Evolutionary conservation across 2,797 vertebrate genomes (phyloP), one percentile per base, ranked within the genome.

Genomic region (Malacoraja senta): DNA sequence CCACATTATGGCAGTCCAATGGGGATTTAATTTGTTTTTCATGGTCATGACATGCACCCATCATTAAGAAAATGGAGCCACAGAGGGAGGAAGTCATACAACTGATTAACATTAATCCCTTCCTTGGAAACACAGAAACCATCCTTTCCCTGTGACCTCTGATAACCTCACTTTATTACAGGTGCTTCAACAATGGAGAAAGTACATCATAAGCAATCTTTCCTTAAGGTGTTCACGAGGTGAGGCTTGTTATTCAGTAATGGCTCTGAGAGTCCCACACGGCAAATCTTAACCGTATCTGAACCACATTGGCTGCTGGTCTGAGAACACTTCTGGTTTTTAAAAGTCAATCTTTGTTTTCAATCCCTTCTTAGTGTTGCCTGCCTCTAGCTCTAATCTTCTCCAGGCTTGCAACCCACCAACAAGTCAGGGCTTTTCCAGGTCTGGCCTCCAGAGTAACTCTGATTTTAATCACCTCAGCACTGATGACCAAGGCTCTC

Each of bases 71-170:
- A 71, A 90, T 32, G 29, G 26, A 32, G 21, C 32, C 8, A 35
- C 65, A 32, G 32, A 26, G 21, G 63, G 24, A 74, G 68, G 68
- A 35, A 91, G 9, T 35, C 65, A 71, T 91, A 38, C 86, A 8
- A 35, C 24, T 91, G 90, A 91, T 91, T 72, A 35, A 74, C 38
- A 74, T 68, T 29, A 91, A 91, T 68, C 68, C 71, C 29, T 74
- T 26, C 35, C 35, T 44, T 12, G 38, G 68, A 26, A 71, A 71
- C 71, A 19, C 26, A 35, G 68, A 71, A 68, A 35, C 35, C 68
- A 91, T 26, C 32, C 32, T 65, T 91, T 91, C 35, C 71, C 68
- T 91, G 32, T 74, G 68, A 91, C 68, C 90, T 53, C 35, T 91
- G 90, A 91, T 74, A 38, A 24, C 44, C 35, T 38, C 35, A 38